Evolutionary conservation across 2,797 vertebrate genomes (phyloP).

Genomic region (Chaetophractus vellerosus): DNA sequence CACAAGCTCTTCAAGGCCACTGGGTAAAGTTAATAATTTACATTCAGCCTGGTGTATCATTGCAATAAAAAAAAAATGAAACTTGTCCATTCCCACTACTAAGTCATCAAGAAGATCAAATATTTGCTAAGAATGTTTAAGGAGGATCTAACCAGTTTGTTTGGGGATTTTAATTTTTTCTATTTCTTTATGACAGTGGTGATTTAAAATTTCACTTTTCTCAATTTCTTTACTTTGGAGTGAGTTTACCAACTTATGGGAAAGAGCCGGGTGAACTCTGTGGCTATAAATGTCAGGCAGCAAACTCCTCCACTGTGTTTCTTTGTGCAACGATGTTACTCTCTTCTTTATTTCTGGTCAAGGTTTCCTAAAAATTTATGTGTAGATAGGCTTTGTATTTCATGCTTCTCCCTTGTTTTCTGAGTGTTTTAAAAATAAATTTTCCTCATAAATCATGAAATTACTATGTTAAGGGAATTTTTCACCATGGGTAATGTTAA

Average conservation of each 20-base stretch:
- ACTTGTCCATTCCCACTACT: background rate
- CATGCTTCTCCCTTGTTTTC: background rate
- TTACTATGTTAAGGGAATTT: background rate
- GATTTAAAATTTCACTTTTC: slow-evolving; percentile 65
- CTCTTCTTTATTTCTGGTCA: background rate
- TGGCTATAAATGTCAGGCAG: slow-evolving; percentile 15
- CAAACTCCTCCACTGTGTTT: background rate
- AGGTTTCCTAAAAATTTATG: background rate
- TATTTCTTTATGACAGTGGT: slow-evolving; percentile 1
- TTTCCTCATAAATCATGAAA: background rate
- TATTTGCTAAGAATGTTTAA: slow-evolving; percentile 53
- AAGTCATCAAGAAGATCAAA: slow-evolving; percentile 41
- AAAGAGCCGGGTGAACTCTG: slow-evolving; percentile 32
- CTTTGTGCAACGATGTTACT: slow-evolving; percentile 34
- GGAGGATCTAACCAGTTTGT: background rate
- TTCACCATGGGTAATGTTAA: background rate
- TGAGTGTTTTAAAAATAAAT: background rate
- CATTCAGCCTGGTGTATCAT: background rate
- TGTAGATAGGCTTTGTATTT: background rate
- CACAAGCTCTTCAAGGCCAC: slow-evolving; percentile 47
- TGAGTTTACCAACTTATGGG: slow-evolving; percentile 4
- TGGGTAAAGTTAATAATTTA: slow-evolving; percentile 65
- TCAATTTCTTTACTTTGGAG: slow-evolving; percentile 48
- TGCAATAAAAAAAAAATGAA: slow-evolving; percentile 49
- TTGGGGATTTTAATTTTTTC: background rate